A percentile compares a stretch with the other conserved stretches of the same genome.
Evolutionary conservation across 2,797 vertebrate species (phyloP).

Genomic region (Mastacembelus armatus): DNA sequence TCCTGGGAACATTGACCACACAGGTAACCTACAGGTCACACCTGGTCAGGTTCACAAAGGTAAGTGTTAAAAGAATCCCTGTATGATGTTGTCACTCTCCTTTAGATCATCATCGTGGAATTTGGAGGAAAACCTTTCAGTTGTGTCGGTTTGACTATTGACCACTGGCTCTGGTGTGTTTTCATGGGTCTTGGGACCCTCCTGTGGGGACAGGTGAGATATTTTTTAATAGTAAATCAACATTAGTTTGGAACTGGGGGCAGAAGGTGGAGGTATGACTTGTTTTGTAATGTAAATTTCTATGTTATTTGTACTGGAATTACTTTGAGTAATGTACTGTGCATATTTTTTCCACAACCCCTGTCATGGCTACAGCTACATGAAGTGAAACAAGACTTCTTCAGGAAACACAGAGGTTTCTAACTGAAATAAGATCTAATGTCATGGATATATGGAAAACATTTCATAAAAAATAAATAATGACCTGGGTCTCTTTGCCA

Average conservation of each 20-base stretch:
- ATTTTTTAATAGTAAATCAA: not conserved
- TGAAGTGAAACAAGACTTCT: no score
- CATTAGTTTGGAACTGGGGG: not conserved
- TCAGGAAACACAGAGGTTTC: no score
- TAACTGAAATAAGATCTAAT: no score
- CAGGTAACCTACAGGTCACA: constrained; percentile 83
- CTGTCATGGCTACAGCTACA: no score
- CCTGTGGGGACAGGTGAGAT: constrained; percentile 95
- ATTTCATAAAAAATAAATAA: no score
- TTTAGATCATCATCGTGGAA: constrained; percentile 93
- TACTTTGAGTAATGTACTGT: no score
- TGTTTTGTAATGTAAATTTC: no score
- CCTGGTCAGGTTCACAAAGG: not conserved
- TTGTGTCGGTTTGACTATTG: constrained; percentile 89
- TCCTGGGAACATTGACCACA: constrained; percentile 90
- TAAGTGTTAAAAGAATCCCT: not conserved
- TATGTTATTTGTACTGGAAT: no score
- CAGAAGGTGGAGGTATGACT: no score
- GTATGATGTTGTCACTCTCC: constrained; percentile 1
- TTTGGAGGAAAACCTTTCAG: constrained; percentile 97
- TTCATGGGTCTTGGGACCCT: constrained; percentile 94
- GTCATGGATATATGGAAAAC: no score
- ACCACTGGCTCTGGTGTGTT: constrained; percentile 98
- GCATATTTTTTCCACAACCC: no score
- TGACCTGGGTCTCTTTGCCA: no score